Base-by-base conservation (phyloP, 2,113 vertebrate species). In the Carettochelys insculpta region DNA sequence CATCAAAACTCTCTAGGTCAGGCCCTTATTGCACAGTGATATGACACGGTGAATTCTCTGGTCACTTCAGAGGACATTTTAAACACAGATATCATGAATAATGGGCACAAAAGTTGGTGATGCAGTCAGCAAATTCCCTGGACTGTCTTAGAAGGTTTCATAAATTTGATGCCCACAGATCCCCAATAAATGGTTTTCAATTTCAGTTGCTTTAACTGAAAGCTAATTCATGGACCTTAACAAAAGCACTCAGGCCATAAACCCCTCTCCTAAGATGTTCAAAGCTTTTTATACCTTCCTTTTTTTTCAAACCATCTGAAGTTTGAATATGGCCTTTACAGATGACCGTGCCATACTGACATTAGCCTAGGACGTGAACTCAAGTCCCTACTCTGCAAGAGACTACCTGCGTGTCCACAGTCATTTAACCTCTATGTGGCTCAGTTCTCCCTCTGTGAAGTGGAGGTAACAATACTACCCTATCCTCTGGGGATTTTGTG, bases 351-450 rank as follows among this genome's bases (percentile, higher is more conserved):
- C 3, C 31, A 53, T 0, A 0, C 13, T 38, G 61, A 11, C 1
- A 19, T 27, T 24, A 71, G 54, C 2, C 77, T 84, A 86, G 61
- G 10, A 31, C 4, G n/a, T 50, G 31, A 20, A 53, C 56, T 11
- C 1, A 1, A 71, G 25, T n/a, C 4, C 7, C 77, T 50, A 11
- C 5, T 3, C 25, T 31, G 3, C 53, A 58, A 54, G 0, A 0
- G 61, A 8, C 43, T 61, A 71, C 50, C 22, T 43, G 4, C 29
- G 29, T 11, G 54, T 68, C 9, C 9, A 6, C 29, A 3, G n/a
- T 41, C 20, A 54, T 24, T 71, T 71, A 71, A 19, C 34, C 5
- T 24, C 38, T 71, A 17, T 41, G 24, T 41, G 65, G 19, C 19
- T 71, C n/a, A 71, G 20, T 41, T 71, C 22, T 41, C 38, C 38